Evolutionary conservation across 2,113 vertebrate species (phyloP).

Genomic region (Ailuropoda melanoleuca): DNA sequence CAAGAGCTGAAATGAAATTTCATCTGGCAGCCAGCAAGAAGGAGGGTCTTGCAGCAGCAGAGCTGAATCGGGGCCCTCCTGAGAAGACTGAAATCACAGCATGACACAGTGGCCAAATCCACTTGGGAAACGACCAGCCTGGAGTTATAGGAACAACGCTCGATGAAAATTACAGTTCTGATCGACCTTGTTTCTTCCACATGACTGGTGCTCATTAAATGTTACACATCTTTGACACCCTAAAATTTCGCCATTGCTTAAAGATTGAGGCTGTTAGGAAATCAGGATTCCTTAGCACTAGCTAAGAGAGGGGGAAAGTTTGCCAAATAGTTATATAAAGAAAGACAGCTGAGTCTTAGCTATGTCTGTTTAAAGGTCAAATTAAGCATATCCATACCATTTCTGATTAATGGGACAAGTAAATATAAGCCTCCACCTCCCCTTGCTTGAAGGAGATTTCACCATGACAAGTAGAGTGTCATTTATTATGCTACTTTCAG

Average conservation of each 20-base stretch:
- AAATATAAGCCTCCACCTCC: constrained; percentile 3
- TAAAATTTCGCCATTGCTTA: not conserved
- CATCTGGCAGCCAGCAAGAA: not conserved
- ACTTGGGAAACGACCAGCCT: not conserved
- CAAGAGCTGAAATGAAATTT: not conserved
- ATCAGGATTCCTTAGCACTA: not conserved
- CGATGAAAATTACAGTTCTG: not conserved
- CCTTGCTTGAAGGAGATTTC: constrained; percentile 5
- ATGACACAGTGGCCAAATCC: not conserved
- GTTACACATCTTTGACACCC: not conserved
- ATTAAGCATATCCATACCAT: not conserved
- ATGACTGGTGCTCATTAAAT: constrained; percentile 16
- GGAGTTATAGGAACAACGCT: not conserved
- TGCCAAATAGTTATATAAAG: constrained; percentile 44
- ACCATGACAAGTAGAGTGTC: constrained; percentile 19
- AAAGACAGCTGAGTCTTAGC: not conserved
- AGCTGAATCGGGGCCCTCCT: not conserved
- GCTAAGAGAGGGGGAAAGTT: not conserved
- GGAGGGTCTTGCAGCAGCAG: not conserved
- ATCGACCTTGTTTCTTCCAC: not conserved
- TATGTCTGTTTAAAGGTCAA: constrained; percentile 60
- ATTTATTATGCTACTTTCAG: constrained; percentile 35
- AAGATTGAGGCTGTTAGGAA: not conserved
- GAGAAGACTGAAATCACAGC: not conserved
- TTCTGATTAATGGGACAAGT: constrained; percentile 30